These are phyloP conservation scores for Stegodyphus mimosarum DNA, from an alignment of 1,140 invertebrate species.

Conservation along the genomic window DNA sequence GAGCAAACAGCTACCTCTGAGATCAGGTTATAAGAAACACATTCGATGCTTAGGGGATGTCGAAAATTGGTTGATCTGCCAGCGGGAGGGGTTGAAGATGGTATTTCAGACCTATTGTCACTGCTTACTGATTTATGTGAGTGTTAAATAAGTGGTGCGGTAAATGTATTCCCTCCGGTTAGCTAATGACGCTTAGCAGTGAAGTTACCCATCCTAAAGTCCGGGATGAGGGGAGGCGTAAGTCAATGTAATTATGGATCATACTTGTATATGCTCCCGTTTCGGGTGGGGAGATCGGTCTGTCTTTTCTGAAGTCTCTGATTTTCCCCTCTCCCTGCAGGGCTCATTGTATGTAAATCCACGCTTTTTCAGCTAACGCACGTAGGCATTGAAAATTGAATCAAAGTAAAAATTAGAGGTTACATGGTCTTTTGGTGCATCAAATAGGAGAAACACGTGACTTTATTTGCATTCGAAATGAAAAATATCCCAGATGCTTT, in stretches of 20 bases:
- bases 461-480: background rate
- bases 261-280: slow-evolving; percentile 9
- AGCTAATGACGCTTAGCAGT: slow-evolving; percentile 44
- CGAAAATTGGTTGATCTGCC: slow-evolving; percentile 43
- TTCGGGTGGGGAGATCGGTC: background rate
- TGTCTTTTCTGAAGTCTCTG: slow-evolving; percentile 17
- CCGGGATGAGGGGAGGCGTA: background rate
- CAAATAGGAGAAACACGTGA: background rate
- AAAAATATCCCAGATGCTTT: background rate
- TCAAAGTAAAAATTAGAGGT: slow-evolving; percentile 39
- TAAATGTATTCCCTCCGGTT: slow-evolving; percentile 39
- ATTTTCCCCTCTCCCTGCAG: slow-evolving; percentile 8
- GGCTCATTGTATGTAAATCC: slow-evolving; percentile 39
- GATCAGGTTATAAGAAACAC: background rate
- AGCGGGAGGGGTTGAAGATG: slow-evolving; percentile 1
- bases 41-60: background rate
- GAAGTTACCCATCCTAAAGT: slow-evolving; percentile 47
- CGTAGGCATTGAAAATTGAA: slow-evolving; percentile 45
- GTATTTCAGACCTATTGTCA: slow-evolving; percentile 39
- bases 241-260: slow-evolving; percentile 53
- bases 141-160: slow-evolving; percentile 53
- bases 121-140: slow-evolving; percentile 41
- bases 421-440: background rate
- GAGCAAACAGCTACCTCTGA: slow-evolving; percentile 31
- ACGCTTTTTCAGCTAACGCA: slow-evolving; percentile 10